Evolutionary conservation across 2,113 vertebrate genomes (phyloP).

Genomic region (Tonatia bakeri): DNA sequence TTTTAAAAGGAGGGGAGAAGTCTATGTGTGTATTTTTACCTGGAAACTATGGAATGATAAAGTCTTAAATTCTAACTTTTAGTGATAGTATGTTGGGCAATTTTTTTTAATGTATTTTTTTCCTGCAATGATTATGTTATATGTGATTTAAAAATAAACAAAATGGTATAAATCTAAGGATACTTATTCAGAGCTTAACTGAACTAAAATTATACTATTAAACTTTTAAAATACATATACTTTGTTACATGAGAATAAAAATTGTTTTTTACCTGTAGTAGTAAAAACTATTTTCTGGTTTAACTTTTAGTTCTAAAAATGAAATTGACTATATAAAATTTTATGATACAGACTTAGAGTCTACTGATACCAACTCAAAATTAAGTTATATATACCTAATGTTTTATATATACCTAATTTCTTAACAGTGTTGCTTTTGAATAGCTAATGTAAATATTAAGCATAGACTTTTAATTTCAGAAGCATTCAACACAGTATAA

Average conservation of each 20-base stretch:
- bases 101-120: not conserved
- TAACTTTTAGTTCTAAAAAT: conserved; percentile 23
- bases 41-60: conserved; percentile 16
- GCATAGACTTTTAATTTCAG: not conserved
- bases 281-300: conserved; percentile 12
- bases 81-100: not conserved
- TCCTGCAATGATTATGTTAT: not conserved
- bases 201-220: not conserved
- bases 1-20: not conserved
- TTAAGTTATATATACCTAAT: not conserved
- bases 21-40: not conserved
- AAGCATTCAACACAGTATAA: not conserved
- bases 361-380: not conserved
- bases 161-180: not conserved
- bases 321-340: not conserved
- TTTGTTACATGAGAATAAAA: conserved; percentile 22
- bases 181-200: not conserved
- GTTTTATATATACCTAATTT: not conserved
- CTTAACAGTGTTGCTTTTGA: not conserved
- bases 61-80: not conserved
- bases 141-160: not conserved
- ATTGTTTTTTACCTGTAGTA: not conserved
- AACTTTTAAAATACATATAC: not conserved
- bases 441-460: not conserved
- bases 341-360: not conserved